phyloP scores from a whole-genome alignment of 2,888 invertebrate species.

The Heliconius charithonia region DNA sequence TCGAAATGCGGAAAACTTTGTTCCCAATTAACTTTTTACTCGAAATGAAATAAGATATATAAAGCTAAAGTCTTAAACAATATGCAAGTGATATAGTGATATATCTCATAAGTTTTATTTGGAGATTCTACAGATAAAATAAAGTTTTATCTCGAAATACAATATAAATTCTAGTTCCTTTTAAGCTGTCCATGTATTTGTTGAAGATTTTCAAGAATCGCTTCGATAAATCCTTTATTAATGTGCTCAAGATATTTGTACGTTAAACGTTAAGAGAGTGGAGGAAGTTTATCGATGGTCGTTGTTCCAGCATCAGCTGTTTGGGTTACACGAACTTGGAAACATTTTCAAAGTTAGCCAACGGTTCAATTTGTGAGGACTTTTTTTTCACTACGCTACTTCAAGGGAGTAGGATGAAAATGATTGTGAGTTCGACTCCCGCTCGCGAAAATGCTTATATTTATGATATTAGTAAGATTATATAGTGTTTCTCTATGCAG shows the following conservation, averaged over 20 bases:
- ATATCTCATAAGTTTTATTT: slow-evolving; percentile 23
- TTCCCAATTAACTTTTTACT: slow-evolving; percentile 42
- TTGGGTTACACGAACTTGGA: slow-evolving; percentile 11
- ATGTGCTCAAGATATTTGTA: slow-evolving; percentile 21
- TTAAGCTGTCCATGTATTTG: slow-evolving; percentile 32
- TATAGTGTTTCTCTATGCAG: neutral
- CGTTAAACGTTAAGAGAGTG: slow-evolving; percentile 24
- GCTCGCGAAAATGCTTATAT: neutral
- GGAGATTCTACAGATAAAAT: slow-evolving; percentile 9
- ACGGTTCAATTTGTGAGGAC: neutral
- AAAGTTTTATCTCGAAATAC: slow-evolving; percentile 23
- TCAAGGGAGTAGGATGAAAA: neutral
- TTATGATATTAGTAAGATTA: neutral
- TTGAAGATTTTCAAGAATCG: slow-evolving; percentile 24
- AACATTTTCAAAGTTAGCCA: neutral
- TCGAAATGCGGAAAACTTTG: slow-evolving; percentile 43
- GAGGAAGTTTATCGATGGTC: slow-evolving; percentile 20
- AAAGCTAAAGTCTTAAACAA: slow-evolving; percentile 16
- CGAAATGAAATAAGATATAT: slow-evolving; percentile 31
- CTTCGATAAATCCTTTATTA: slow-evolving; percentile 28
- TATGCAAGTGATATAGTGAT: slow-evolving; percentile 34
- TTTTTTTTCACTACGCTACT: neutral
- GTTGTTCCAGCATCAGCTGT: slow-evolving; percentile 15
- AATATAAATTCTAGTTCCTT: slow-evolving; percentile 27
- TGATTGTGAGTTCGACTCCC: neutral